Base-by-base conservation (phyloP, 2,888 invertebrate genomes). In the Chromoteleia sp. region DNA sequence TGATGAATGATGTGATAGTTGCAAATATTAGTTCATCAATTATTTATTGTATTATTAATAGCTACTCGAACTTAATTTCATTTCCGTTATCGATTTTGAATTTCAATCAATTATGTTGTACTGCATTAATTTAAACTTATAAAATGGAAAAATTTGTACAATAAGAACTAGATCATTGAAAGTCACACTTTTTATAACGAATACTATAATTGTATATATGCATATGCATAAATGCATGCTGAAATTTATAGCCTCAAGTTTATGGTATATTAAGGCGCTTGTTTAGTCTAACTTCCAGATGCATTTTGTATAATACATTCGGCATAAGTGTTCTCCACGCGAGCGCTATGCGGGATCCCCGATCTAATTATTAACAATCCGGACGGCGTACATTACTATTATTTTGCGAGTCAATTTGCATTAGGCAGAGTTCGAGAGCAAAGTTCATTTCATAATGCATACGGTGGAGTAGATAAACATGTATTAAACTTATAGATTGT, bases 391-490 rank as follows among this genome's bases (percentile, higher is more conserved):
- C 14, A n/a, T 45, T 50, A 65, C n/a, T n/a, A n/a, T 65, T 65
- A 61, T 65, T 65, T 50, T 36, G 14, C 41, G 21, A 33, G 50
- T 21, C 67, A 52, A 52, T 67, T 41, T 67, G 52, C 41, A 52
- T 67, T 48, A 52, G 17, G 52, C 33, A 41, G 41, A 29, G 36
- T 14, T 43, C 21, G 56, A 68, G 30, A 7, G 39, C 25, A 30
- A 68, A 68, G 43, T 68, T 68, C 56, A 21, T 43, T 41, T 68
- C 68, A 19, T 19, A 54, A 56, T 67, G n/a, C 41, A 54, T 54
- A 67, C n/a, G 5, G 50, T 1, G 29, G 8, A 48, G 43, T 59
- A 59, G 58, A 52, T 59, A 71, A 59, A 58, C 52, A 41, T 71
- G 39, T 59, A 71, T 25, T 25, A 71, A 48, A 48, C 25, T n/a